Base-by-base conservation (phyloP, 2,888 invertebrate species). In the Schizaphis graminum region DNA sequence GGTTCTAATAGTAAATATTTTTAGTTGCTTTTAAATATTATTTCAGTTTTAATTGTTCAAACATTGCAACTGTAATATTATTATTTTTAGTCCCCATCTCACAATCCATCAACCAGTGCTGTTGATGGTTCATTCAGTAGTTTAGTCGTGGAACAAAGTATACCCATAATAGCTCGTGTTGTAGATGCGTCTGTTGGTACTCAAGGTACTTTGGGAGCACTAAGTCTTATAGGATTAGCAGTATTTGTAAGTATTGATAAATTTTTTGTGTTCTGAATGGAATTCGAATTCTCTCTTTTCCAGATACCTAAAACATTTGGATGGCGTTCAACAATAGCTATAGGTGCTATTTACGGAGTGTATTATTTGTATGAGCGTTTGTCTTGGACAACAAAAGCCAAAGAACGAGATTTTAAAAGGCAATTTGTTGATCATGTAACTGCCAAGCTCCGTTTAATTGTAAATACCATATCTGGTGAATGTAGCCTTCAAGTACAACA, bases 401-500 rank as follows among this genome's bases (percentile, higher is more conserved):
- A 99, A 96, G 99, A 99, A 96, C 97, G 98, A 91, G 96, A 98
- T 95, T 99, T 99, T 96, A 99, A 99, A 96, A 97, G 97, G 92
- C 99, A 99, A 96, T 99, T 99, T 96, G 98, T 98, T 57, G 97
- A 97, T 95, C 98, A 99, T 96, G 99, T 99, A 94, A 98, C 99
- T 94, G 97, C 98, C 96, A 99, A 99, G 96, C 97, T 99, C 95
- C 97, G 98, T 95, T 97, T 99, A 96, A 99, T 99, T 96, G 99
- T 99, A 7, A 99, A 99, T 96, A 97, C 99, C 95, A 99, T 99
- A 44, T 99, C 99, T 94, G 98, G 99, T 93, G 99, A 99, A 96
- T 99, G 99, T 96, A 99, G 99, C 96, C 99, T 99, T 96, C 99
- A 99, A 97, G 99, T 99, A 95, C 98, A 98, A 96, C 98, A 98